Percentiles rank a stretch among this genome's conserved stretches.
Conservation (phyloP, 2,888 invertebrate species). For the Electrophaes corylata region DNA sequence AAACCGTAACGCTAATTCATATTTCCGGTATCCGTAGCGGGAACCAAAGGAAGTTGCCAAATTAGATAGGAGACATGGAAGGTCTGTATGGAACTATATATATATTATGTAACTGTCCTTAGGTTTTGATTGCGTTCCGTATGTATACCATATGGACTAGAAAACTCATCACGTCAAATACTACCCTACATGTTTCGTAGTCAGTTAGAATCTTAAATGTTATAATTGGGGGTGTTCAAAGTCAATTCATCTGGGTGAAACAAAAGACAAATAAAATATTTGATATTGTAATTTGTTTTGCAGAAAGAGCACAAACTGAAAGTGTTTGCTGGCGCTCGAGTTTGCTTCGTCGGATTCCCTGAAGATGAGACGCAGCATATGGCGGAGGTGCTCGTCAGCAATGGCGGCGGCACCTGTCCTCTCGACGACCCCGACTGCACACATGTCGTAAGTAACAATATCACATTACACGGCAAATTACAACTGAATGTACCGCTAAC, state of each 20-base stretch:
- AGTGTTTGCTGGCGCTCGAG: slow-evolving; percentile 93
- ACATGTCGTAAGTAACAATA: slow-evolving; percentile 91
- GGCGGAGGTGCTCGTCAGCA: slow-evolving; percentile 93
- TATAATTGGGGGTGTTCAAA: slow-evolving; percentile 5
- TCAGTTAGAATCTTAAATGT: background rate
- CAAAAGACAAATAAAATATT: slow-evolving; percentile 7
- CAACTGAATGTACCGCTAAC: slow-evolving; percentile 21
- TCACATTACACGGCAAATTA: slow-evolving; percentile 15
- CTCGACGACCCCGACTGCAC: slow-evolving; percentile 93
- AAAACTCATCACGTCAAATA: background rate
- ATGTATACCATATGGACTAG: background rate
- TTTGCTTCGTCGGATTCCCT: slow-evolving; percentile 95
- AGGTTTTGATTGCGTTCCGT: background rate
- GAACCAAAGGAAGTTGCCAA: slow-evolving; percentile 39
- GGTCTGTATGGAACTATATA: background rate
- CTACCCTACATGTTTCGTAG: background rate
- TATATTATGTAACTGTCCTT: background rate
- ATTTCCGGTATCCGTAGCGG: slow-evolving; percentile 35
- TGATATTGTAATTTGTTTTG: slow-evolving; percentile 41
- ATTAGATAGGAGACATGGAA: slow-evolving; percentile 25
- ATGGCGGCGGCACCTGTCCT: slow-evolving; percentile 92
- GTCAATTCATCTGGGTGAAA: slow-evolving; percentile 1
- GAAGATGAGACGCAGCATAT: slow-evolving; percentile 96
- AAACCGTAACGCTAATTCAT: slow-evolving; percentile 34
- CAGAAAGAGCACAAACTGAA: slow-evolving; percentile 90